phyloP scores from a whole-genome alignment of 2,797 vertebrate species.

The Hylomyscus alleni region DNA sequence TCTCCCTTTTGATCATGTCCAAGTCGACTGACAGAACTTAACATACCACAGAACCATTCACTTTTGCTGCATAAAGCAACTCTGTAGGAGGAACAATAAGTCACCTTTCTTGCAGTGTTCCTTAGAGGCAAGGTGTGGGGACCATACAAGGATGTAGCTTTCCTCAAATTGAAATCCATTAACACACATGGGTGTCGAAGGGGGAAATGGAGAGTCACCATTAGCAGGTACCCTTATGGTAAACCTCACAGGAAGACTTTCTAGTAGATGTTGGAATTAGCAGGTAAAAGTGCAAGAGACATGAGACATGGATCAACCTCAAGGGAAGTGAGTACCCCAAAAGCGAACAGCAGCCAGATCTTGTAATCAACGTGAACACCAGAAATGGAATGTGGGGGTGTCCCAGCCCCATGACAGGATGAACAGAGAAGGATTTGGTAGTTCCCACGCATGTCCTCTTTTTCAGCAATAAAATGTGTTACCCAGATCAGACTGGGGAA shows the following conservation, averaged over 20 bases:
- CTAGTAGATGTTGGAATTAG: neutral
- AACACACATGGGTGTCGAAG: neutral
- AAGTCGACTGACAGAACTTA: neutral
- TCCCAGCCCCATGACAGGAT: neutral
- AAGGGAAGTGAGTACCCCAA: neutral
- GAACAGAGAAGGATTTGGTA: neutral
- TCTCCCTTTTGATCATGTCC: neutral
- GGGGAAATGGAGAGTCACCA: neutral
- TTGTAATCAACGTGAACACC: neutral
- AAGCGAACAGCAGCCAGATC: neutral
- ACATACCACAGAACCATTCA: neutral
- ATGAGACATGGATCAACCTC: neutral
- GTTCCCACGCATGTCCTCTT: neutral
- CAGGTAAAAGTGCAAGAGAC: neutral
- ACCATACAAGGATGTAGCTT: neutral
- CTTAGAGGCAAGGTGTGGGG: conserved; percentile 26
- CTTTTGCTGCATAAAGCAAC: neutral
- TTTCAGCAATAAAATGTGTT: neutral
- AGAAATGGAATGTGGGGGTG: accelerated
- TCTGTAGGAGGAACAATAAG: neutral
- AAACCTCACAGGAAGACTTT: neutral
- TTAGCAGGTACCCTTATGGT: neutral
- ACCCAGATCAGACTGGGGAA: neutral
- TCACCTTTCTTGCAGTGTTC: neutral
- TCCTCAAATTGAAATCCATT: neutral